Percentiles rank a stretch among this genome's conserved stretches.
phyloP scores from a whole-genome alignment of 2,113 vertebrate genomes.

The Grammomys surdaster region DNA sequence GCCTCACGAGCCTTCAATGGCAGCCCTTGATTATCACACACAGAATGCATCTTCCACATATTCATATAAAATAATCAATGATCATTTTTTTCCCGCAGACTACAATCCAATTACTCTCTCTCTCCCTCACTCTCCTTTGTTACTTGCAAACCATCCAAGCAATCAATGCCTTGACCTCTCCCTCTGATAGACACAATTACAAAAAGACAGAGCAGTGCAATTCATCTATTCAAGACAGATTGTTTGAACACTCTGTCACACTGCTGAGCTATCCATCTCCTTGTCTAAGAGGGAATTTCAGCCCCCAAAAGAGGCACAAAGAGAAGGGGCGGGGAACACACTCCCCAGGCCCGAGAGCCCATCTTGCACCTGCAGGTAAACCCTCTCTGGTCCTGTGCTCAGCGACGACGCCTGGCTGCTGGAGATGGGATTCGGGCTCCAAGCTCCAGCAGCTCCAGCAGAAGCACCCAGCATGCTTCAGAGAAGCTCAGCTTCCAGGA shows the following conservation, averaged over 20 bases:
- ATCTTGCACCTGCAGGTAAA: constrained; percentile 71
- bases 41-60: constrained; percentile 84
- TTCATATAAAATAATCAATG: constrained; percentile 87
- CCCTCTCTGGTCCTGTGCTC: constrained; percentile 11
- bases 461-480: constrained; percentile 8
- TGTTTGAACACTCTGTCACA: constrained; percentile 84
- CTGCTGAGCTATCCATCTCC: constrained; percentile 79
- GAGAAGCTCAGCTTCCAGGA: constrained; percentile 29
- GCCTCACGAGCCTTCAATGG: constrained; percentile 80
- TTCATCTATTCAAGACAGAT: constrained; percentile 80
- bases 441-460: constrained; percentile 10
- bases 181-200: constrained; percentile 82
- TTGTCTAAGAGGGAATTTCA: constrained; percentile 80
- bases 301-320: constrained; percentile 79
- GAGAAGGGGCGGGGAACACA: constrained; percentile 44
- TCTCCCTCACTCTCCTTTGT: constrained; percentile 80
- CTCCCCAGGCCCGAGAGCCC: constrained; percentile 51
- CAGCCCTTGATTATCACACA: constrained; percentile 78
- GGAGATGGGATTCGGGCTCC: constrained; percentile 30
- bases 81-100: constrained; percentile 78
- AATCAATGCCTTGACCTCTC: constrained; percentile 86
- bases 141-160: constrained; percentile 86
- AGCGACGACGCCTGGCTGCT: background rate
- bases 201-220: constrained; percentile 84
- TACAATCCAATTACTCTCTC: constrained; percentile 82